phyloP scores from a whole-genome alignment of 2,797 vertebrate species.

The Sebastiscus tertius region DNA sequence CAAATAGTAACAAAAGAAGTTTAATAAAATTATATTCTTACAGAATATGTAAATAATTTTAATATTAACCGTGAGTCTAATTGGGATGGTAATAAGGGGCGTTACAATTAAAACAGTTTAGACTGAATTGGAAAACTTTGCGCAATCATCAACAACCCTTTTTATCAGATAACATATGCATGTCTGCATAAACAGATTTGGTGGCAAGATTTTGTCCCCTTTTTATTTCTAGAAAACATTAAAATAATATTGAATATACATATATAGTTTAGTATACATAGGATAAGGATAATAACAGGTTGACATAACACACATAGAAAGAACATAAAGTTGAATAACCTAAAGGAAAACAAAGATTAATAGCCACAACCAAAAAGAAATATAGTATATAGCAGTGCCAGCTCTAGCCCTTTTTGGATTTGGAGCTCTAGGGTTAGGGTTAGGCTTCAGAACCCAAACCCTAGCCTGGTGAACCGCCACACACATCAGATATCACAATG shows the following conservation, averaged over 20 bases:
- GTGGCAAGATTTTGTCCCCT: neutral
- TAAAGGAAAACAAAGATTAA: neutral
- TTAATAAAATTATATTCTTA: neutral
- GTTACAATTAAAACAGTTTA: neutral
- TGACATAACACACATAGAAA: neutral
- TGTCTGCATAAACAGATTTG: neutral
- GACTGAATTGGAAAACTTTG: neutral
- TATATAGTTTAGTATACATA: neutral
- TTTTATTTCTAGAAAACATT: neutral
- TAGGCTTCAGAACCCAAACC: too few species aligned
- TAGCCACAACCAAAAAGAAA: neutral
- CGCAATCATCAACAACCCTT: neutral
- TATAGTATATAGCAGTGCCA: neutral
- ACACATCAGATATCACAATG: too few species aligned
- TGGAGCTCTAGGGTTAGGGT: too few species aligned
- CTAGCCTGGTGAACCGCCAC: too few species aligned
- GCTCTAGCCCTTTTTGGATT: too few species aligned
- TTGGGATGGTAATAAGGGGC: neutral
- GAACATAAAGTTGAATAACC: neutral
- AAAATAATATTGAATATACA: neutral
- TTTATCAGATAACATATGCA: neutral
- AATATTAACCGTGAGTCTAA: neutral
- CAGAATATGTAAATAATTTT: neutral
- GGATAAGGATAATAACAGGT: neutral
- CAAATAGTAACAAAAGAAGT: neutral